Evolutionary conservation across 2,888 invertebrate genomes (phyloP).

Genomic region (Thymelicus sylvestris): DNA sequence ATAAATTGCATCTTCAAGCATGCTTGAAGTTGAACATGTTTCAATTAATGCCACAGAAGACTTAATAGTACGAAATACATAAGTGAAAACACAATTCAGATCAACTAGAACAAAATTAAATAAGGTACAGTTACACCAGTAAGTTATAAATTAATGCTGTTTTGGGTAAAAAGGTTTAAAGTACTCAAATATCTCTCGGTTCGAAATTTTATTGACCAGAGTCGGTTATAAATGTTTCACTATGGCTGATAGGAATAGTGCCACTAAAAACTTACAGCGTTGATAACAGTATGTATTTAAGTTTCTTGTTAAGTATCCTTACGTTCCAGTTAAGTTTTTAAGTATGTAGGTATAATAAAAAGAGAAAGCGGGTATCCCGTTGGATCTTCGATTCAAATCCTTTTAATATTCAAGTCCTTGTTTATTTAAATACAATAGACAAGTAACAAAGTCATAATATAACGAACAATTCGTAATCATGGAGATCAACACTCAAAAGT

Average conservation of each 20-base stretch:
- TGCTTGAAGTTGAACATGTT: no score
- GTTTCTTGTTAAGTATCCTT: background rate
- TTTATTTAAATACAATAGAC: no score
- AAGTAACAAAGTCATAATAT: no score
- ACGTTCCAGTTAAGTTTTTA: background rate
- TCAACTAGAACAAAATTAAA: no score
- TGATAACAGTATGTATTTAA: background rate
- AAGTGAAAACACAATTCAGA: no score
- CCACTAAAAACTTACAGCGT: background rate
- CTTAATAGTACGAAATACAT: no score
- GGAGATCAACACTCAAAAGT: no score
- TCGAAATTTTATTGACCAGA: constrained; percentile 1
- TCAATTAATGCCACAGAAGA: no score
- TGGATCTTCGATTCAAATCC: no score
- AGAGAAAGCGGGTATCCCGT: background rate
- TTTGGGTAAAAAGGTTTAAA: constrained; percentile 5
- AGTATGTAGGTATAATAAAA: background rate
- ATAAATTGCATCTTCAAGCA: no score
- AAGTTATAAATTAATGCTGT: background rate
- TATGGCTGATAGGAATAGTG: constrained; percentile 4
- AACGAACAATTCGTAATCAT: no score
- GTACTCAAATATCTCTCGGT: background rate
- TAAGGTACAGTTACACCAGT: background rate
- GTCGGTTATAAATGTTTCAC: background rate
- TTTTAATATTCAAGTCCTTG: no score